Evolutionary conservation across 2,888 invertebrate genomes (phyloP).

Genomic region (Dryocosmus kuriphilus): DNA sequence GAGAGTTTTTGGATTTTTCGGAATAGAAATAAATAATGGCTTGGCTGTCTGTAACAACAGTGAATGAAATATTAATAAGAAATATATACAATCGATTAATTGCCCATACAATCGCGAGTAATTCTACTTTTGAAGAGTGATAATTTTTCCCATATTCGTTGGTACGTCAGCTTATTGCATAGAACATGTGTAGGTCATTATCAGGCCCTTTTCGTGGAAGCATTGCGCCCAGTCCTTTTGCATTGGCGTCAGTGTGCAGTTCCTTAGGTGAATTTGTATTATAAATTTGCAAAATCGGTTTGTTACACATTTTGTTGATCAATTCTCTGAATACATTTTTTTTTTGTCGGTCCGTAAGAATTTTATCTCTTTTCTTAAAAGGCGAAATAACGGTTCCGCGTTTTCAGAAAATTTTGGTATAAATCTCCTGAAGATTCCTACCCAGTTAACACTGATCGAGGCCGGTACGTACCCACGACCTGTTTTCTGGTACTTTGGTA

Average conservation of each 20-base stretch:
- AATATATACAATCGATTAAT: constrained; percentile 46
- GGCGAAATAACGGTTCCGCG: background rate
- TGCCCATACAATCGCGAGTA: constrained; percentile 11
- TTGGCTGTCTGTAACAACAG: constrained; percentile 57
- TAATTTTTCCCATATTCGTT: background rate
- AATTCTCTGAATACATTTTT: too few species aligned
- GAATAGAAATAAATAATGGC: constrained; percentile 55
- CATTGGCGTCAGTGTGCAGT: constrained; percentile 34
- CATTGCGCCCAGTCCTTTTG: background rate
- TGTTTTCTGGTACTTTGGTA: too few species aligned
- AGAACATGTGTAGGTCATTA: background rate
- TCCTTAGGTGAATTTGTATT: too few species aligned
- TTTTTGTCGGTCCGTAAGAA: too few species aligned
- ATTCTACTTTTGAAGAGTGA: constrained; percentile 16
- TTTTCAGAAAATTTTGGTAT: background rate
- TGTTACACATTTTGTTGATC: too few species aligned
- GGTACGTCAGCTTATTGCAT: background rate
- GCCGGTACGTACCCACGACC: too few species aligned
- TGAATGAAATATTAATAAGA: constrained; percentile 53
- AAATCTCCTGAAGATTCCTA: constrained; percentile 12
- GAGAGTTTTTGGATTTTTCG: constrained; percentile 51
- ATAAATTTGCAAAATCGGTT: too few species aligned
- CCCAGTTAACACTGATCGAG: too few species aligned
- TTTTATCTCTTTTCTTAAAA: background rate
- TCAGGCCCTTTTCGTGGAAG: constrained; percentile 18